Conservation (phyloP, 2,113 vertebrate genomes). For the Hippocampus barbouri region DNA sequence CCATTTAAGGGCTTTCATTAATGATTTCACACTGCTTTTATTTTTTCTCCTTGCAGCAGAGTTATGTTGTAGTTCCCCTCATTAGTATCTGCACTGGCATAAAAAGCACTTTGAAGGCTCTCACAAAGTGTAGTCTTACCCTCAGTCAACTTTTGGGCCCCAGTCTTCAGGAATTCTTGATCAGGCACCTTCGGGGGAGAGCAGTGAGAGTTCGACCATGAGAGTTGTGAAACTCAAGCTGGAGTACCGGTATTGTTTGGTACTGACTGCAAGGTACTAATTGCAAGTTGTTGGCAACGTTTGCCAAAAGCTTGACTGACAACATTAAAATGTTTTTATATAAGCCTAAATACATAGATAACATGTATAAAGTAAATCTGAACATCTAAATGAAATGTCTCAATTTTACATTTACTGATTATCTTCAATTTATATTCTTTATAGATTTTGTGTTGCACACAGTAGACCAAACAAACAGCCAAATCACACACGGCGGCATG, state of each 20-base stretch:
- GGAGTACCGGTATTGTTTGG: background rate
- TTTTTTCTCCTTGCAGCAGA: slow-evolving; percentile 13
- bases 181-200: slow-evolving; percentile 22
- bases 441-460: no score
- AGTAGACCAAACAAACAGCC: no score
- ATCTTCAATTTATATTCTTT: no score
- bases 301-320: background rate
- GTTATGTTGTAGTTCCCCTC: slow-evolving; percentile 19
- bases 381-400: no score
- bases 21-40: background rate
- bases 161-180: slow-evolving; percentile 53
- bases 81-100: slow-evolving; percentile 20
- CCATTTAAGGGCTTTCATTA: background rate
- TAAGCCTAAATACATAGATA: no score
- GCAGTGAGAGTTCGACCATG: slow-evolving; percentile 20
- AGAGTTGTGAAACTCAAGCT: slow-evolving; percentile 12
- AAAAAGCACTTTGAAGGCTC: slow-evolving; percentile 46
- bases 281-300: no score
- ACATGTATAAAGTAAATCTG: no score
- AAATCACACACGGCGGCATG: no score
- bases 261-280: background rate
- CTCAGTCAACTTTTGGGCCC: slow-evolving; percentile 25
- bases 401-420: no score
- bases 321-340: no score
- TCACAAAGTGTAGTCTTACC: slow-evolving; percentile 15